A percentile compares a stretch with the other conserved stretches of the same genome.
Conservation (phyloP, 2,888 invertebrate genomes). For the Microctonus hyperodae region DNA sequence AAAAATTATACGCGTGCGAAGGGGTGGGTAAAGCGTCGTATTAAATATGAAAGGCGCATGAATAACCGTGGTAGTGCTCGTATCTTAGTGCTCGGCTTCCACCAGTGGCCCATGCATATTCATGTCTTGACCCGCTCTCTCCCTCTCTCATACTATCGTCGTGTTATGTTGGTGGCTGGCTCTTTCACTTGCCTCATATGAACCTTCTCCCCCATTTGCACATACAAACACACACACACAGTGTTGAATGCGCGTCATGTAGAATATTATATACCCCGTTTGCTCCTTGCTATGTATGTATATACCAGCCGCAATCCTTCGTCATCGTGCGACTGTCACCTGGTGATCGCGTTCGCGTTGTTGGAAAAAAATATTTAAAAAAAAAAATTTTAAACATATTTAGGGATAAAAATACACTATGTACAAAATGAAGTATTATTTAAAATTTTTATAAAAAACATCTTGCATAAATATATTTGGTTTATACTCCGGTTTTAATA, state of each 20-base stretch:
- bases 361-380: neutral
- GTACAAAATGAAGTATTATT: neutral
- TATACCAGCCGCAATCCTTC: conserved; percentile 18
- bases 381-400: neutral
- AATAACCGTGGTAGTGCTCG: conserved; percentile 54
- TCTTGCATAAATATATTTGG: neutral
- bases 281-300: neutral
- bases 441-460: neutral
- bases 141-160: conserved; percentile 11
- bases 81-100: conserved; percentile 48
- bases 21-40: conserved; percentile 51
- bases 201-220: conserved; percentile 32
- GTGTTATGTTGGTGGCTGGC: conserved; percentile 13
- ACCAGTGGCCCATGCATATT: conserved; percentile 30
- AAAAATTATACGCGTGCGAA: conserved; percentile 45
- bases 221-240: conserved; percentile 51
- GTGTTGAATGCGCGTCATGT: conserved; percentile 22
- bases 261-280: conserved; percentile 20
- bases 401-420: neutral
- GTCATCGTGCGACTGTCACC: conserved; percentile 8
- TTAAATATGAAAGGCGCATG: conserved; percentile 59
- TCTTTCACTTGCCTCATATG: conserved; percentile 16
- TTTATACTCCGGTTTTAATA: neutral
- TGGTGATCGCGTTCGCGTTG: neutral
- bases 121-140: conserved; percentile 22